A percentile compares a stretch with the other conserved stretches of the same genome.
Evolutionary conservation across 1,140 invertebrate species (phyloP).

Genomic region (Planococcus citri): DNA sequence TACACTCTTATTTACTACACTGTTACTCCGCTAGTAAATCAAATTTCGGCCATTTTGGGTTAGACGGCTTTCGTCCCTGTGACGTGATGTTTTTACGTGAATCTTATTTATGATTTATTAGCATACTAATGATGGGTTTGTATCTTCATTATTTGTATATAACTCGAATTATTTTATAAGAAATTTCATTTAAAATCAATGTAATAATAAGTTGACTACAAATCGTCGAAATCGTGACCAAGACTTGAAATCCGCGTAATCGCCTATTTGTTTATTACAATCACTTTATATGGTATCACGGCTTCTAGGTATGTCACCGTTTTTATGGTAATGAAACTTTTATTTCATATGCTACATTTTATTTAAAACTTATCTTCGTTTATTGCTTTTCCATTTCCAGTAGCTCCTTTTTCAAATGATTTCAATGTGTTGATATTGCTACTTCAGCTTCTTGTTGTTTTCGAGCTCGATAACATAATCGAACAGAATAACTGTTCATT

Average conservation of each 20-base stretch:
- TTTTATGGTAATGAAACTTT: constrained; percentile 6
- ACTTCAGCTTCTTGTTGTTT: background rate
- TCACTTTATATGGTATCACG: constrained; percentile 19
- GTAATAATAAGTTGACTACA: background rate
- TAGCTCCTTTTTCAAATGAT: background rate
- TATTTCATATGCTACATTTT: background rate
- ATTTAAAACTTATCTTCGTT: background rate
- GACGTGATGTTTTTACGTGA: constrained; percentile 19
- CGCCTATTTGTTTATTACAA: constrained; percentile 5
- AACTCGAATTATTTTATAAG: constrained; percentile 9
- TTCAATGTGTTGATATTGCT: background rate
- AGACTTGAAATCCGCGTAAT: constrained; percentile 1
- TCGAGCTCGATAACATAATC: too few species aligned
- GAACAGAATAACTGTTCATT: too few species aligned
- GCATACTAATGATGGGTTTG: constrained; percentile 19
- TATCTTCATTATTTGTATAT: constrained; percentile 13
- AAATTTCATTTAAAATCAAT: background rate
- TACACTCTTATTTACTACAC: constrained; percentile 1
- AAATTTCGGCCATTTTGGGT: constrained; percentile 19
- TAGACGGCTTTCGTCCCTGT: constrained; percentile 18
- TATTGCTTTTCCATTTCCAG: background rate
- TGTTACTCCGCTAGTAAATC: background rate
- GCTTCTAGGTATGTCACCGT: constrained; percentile 13
- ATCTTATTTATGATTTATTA: constrained; percentile 16
- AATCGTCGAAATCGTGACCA: background rate